Evolutionary conservation across 2,113 vertebrate species (phyloP).

Genomic region (Montifringilla adamsi): DNA sequence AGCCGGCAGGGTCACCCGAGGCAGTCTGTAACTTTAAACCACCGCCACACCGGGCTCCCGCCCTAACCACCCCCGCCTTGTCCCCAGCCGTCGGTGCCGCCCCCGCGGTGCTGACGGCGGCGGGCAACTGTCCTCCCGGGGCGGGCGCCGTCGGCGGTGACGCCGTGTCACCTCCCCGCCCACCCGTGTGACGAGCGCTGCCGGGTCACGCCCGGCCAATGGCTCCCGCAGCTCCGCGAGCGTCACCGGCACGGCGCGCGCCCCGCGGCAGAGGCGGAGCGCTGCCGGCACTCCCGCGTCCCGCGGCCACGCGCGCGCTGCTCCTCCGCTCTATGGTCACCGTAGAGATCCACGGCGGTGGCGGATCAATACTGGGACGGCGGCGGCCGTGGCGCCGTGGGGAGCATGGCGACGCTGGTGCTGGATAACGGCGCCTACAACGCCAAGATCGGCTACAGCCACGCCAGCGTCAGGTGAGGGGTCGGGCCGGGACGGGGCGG

Average conservation of each 20-base stretch:
- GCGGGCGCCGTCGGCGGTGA: background rate
- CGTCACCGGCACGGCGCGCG: background rate
- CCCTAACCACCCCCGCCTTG: too few relatives aligned
- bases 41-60: too few relatives aligned
- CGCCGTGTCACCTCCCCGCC: accelerated
- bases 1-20: background rate
- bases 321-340: conserved; percentile 26
- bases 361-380: conserved; percentile 42
- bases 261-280: background rate
- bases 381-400: conserved; percentile 31
- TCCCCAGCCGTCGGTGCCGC: background rate
- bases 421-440: conserved; percentile 93
- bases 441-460: conserved; percentile 93
- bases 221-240: accelerated
- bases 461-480: conserved; percentile 85
- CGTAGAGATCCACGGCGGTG: background rate
- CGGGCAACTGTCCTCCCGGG: accelerated
- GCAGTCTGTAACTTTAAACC: accelerated
- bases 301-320: background rate
- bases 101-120: background rate
- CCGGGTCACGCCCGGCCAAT: background rate
- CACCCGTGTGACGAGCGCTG: background rate
- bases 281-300: background rate
- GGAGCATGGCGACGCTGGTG: conserved; percentile 87
- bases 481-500: background rate